phyloP scores from a whole-genome alignment of 2,888 invertebrate species.

The Orchestes rusci region DNA sequence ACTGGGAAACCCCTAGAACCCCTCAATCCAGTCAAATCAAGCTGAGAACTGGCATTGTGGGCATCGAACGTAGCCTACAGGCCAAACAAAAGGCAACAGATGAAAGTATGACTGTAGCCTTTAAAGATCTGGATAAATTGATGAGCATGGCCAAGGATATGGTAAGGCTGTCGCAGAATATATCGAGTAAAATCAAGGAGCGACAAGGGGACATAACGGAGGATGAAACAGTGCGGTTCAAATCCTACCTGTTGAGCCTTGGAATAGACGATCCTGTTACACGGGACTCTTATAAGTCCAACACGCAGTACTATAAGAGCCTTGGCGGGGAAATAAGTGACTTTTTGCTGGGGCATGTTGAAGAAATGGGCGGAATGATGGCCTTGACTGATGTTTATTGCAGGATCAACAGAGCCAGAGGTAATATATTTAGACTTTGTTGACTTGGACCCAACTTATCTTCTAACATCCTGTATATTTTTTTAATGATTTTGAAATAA shows the following conservation, averaged over 20 bases:
- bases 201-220: slow-evolving; percentile 93
- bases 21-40: slow-evolving; percentile 48
- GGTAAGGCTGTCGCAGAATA: slow-evolving; percentile 86
- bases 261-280: slow-evolving; percentile 99
- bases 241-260: slow-evolving; percentile 90
- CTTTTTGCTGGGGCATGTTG: slow-evolving; percentile 72
- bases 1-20: slow-evolving; percentile 53
- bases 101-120: slow-evolving; percentile 85
- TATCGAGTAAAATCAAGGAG: slow-evolving; percentile 87
- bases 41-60: slow-evolving; percentile 83
- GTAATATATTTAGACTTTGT: slow-evolving; percentile 8
- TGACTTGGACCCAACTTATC: too few species aligned
- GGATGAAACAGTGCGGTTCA: slow-evolving; percentile 94
- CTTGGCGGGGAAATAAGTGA: slow-evolving; percentile 80
- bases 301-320: slow-evolving; percentile 75
- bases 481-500: too few species aligned
- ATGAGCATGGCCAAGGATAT: slow-evolving; percentile 98
- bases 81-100: slow-evolving; percentile 88
- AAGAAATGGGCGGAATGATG: slow-evolving; percentile 94
- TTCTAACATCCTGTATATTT: too few species aligned
- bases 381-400: slow-evolving; percentile 95
- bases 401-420: slow-evolving; percentile 87
- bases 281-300: slow-evolving; percentile 78
- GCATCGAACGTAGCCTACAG: slow-evolving; percentile 88
- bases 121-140: slow-evolving; percentile 88